phyloP scores from a whole-genome alignment of 92 coral and sea anemone genomes.

The Muricea muricata region DNA sequence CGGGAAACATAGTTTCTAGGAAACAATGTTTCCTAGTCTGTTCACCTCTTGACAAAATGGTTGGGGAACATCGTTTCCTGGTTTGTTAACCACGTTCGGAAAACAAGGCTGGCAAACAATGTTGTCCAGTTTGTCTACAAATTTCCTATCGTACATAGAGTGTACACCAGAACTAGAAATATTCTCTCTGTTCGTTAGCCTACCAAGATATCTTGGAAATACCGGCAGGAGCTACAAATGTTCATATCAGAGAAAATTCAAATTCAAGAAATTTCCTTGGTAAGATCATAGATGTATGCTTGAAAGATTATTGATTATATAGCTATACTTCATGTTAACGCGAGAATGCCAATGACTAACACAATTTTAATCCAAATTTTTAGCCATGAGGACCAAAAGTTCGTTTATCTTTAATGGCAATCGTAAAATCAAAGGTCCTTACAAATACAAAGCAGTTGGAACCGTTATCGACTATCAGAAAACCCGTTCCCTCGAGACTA shows the following conservation, averaged over 20 bases:
- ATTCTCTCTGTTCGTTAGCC: slow-evolving; percentile 64
- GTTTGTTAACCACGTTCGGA: too few relatives aligned
- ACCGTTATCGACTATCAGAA: slow-evolving; percentile 78
- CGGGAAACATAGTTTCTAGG: neutral
- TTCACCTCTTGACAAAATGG: too few relatives aligned
- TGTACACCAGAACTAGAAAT: too few relatives aligned
- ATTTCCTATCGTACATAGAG: too few relatives aligned
- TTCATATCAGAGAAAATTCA: slow-evolving; percentile 67
- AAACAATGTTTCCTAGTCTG: neutral
- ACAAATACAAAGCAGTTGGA: slow-evolving; percentile 73
- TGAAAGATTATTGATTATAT: too few relatives aligned
- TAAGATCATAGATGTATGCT: slow-evolving; percentile 18
- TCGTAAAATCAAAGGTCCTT: slow-evolving; percentile 66
- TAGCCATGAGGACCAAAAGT: slow-evolving; percentile 76
- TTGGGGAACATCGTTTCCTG: neutral
- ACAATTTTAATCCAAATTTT: neutral
- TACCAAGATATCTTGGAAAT: slow-evolving; percentile 80
- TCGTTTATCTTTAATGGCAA: slow-evolving; percentile 82
- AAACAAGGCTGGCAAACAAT: too few relatives aligned
- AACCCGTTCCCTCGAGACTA: slow-evolving; percentile 61
- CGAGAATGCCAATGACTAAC: too few relatives aligned
- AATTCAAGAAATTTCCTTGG: slow-evolving; percentile 75
- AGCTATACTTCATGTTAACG: neutral
- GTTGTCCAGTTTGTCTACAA: too few relatives aligned
- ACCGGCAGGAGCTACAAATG: slow-evolving; percentile 87